These are phyloP conservation scores for Plumapathes pennacea DNA, from an alignment of 92 coral and sea anemone genomes.

Conservation along the genomic window DNA sequence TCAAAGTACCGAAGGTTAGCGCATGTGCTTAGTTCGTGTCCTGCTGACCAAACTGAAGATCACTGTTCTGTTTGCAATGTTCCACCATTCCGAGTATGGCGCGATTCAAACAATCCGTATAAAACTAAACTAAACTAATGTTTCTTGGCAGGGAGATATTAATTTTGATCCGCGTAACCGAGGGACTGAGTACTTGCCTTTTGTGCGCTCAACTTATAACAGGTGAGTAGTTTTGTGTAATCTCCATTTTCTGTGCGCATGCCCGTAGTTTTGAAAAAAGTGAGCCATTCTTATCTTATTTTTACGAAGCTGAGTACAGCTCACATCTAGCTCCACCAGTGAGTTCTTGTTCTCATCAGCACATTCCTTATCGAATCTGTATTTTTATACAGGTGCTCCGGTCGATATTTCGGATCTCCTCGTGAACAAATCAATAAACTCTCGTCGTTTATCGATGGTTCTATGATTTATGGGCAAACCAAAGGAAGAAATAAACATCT, in stretches of 20 bases:
- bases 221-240: slow-evolving; percentile 39
- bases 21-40: background rate
- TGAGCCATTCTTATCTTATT: too few species aligned
- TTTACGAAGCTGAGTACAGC: too few species aligned
- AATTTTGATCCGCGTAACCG: slow-evolving; percentile 71
- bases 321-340: too few species aligned
- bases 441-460: slow-evolving; percentile 76
- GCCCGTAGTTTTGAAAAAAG: too few species aligned
- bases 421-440: slow-evolving; percentile 73
- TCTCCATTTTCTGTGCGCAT: too few species aligned
- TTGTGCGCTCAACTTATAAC: slow-evolving; percentile 86
- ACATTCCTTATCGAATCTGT: too few species aligned
- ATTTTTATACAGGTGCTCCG: slow-evolving; percentile 80
- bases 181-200: slow-evolving; percentile 68
- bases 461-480: slow-evolving; percentile 65
- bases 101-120: background rate
- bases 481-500: slow-evolving; percentile 44
- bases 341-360: too few species aligned
- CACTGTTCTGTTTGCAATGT: too few species aligned
- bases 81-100: too few species aligned
- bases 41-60: too few species aligned
- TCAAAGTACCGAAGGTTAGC: slow-evolving; percentile 80
- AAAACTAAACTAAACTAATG: background rate
- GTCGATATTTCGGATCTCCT: slow-evolving; percentile 37
- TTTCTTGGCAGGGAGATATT: slow-evolving; percentile 70